Evolutionary conservation across 2,888 invertebrate species (phyloP), one percentile per base, ranked within the genome.

Genomic region (Lasius fuliginosus): DNA sequence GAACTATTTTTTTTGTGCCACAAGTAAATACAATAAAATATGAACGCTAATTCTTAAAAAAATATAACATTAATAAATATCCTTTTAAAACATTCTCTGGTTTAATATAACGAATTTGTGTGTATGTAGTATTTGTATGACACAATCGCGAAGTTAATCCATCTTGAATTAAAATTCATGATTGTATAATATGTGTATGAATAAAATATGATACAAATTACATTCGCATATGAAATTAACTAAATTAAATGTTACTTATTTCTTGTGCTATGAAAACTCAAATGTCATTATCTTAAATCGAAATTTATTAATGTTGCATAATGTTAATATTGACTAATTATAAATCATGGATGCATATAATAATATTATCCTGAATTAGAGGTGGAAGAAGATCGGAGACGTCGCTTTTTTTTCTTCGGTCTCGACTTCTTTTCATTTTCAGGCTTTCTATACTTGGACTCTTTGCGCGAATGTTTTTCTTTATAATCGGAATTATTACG

Each of bases 381-480:
- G 18, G 56, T 88, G 68, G 86, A 90, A 33, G 87, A 86, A 36
- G 87, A 86, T 82, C 73, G 86, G 46, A 87, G 64, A 73, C 85
- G 86, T 65, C 81, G 74, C 75, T 76, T 79, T 60, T 84, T 83
- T 67, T 86, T 91, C 71, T 88, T 92, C 49, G 90, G 91, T 82
- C 89, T 91, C 18, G 91, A 90, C 58, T 92, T 91, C 46, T 88
- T 88, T 87, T 92, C 91, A 86, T 90, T 92, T 64, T 90, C 90
- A 68, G 92, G 92, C 79, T 91, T 89, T 82, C 86, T 83, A 30
- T 90, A 86, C 42, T 90, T 91, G 11, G 87, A 89, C 62, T 91
- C 89, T 84, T 91, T 91, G 36, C 88, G 91, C 62, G 89, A 91
- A 58, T 89, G 87, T 65, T 90, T 91, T 30, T 91, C 89, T 85